Evolutionary conservation across 1,140 invertebrate species (phyloP).

Genomic region (Musca vetustissima): DNA sequence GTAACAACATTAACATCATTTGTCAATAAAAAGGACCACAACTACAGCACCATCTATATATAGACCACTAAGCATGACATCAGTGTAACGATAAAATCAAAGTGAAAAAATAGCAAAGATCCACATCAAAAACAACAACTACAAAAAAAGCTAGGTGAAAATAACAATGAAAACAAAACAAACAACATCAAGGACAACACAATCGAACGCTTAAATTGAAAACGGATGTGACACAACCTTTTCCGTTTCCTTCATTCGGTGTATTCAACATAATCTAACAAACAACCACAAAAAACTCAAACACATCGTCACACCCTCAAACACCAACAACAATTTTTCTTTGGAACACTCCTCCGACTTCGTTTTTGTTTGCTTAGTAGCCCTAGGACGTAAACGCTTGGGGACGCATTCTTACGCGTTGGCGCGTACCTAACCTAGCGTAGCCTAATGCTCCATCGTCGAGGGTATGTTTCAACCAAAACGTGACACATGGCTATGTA

Average conservation of each 20-base stretch:
- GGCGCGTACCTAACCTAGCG: background rate
- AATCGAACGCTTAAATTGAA: too few relatives aligned
- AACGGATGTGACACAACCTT: too few relatives aligned
- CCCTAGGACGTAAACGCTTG: background rate
- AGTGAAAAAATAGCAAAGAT: too few relatives aligned
- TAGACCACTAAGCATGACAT: background rate
- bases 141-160: too few relatives aligned
- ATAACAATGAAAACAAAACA: too few relatives aligned
- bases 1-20: background rate
- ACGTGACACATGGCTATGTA: constrained; percentile 57
- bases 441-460: constrained; percentile 26
- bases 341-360: background rate
- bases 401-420: too few relatives aligned
- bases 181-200: too few relatives aligned
- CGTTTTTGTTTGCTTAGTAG: background rate
- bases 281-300: too few relatives aligned
- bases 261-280: too few relatives aligned
- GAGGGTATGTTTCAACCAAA: constrained; percentile 39
- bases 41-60: background rate
- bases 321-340: background rate
- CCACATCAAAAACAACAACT: too few relatives aligned
- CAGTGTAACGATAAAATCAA: background rate
- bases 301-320: background rate
- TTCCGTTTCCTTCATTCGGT: too few relatives aligned
- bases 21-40: background rate